Base-by-base conservation (phyloP, 2,888 invertebrate genomes). In the Marasmarcha lunaedactyla region DNA sequence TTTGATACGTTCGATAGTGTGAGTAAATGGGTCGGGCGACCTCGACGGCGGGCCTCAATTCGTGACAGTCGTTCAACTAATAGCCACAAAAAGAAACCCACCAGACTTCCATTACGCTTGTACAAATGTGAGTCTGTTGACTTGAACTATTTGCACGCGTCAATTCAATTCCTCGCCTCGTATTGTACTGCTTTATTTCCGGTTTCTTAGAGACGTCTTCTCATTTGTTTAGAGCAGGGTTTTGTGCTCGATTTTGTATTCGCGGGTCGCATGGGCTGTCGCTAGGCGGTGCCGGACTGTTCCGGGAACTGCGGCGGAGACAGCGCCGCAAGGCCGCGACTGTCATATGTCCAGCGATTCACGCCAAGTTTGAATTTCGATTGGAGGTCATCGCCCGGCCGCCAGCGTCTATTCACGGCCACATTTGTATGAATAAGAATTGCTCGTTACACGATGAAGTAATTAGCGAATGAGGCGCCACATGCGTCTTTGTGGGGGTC, bases 11-110 rank as follows among this genome's bases (percentile, higher is more conserved):
- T 3, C 30, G 11, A 30, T 30, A 9, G 30, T 30, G 30, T 10
- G 30, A 7, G 30, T 4, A 20, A 20, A 7, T 9, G 30, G n/a
- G 30, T 11, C 30, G 30, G n/a, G n/a, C 30, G 30, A 30, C 30
- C 30, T 10, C 30, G 30, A n/a, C 30, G 49, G 49, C 49, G 57
- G 55, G 65, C 66, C 67, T 51, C 67, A 60, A 69, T 68, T 79
- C 77, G 77, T 78, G 78, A 78, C 74, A 62, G 55, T 59, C 61
- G 69, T 77, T 73, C 71, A 59, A 65, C 71, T 72, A 74, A 73
- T 72, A 67, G 63, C 65, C 55, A 59, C 66, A 71, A 71, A 73
- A 78, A 74, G 70, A 72, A 67, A 63, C 67, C 67, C 58, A 53
- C 63, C 57, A 71, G 67, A 70, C 66, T 60, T 62, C 64, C 64